phyloP scores from a whole-genome alignment of 1,140 invertebrate species.

The Octopus sinensis region DNA sequence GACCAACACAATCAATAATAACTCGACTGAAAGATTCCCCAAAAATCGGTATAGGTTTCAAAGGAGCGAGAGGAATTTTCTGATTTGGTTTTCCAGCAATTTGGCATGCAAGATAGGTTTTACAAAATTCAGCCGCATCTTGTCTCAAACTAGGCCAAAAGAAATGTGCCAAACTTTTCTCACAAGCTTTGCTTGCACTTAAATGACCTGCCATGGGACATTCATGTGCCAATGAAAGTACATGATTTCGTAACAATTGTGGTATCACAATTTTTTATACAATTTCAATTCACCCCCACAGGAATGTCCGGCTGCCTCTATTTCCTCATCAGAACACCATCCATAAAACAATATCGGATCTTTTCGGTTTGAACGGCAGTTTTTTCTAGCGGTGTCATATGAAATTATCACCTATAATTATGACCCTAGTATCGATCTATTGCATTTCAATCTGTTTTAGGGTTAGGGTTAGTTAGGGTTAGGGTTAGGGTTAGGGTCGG shows the following conservation, averaged over 20 bases:
- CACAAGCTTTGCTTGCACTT: constrained; percentile 13
- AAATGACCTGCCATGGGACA: constrained; percentile 12
- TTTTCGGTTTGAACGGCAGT: no score
- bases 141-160: constrained; percentile 26
- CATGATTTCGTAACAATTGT: neutral
- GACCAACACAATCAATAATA: constrained; percentile 26
- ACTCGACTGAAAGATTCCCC: constrained; percentile 26
- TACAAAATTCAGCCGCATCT: constrained; percentile 20
- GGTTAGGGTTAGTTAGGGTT: no score
- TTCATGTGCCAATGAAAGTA: constrained; percentile 19
- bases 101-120: constrained; percentile 29
- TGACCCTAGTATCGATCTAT: no score
- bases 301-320: no score
- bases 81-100: constrained; percentile 24
- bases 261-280: constrained; percentile 18
- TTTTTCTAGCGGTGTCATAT: no score
- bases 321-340: no score
- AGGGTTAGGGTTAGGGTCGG: no score
- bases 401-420: no score
- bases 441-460: no score
- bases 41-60: constrained; percentile 26
- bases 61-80: constrained; percentile 17
- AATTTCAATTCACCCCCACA: neutral
- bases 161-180: constrained; percentile 19
- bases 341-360: no score